Percentiles rank a stretch among this genome's conserved stretches.
Evolutionary conservation across 2,888 invertebrate genomes (phyloP).

Genomic region (Hirtodrosophila cameraria): DNA sequence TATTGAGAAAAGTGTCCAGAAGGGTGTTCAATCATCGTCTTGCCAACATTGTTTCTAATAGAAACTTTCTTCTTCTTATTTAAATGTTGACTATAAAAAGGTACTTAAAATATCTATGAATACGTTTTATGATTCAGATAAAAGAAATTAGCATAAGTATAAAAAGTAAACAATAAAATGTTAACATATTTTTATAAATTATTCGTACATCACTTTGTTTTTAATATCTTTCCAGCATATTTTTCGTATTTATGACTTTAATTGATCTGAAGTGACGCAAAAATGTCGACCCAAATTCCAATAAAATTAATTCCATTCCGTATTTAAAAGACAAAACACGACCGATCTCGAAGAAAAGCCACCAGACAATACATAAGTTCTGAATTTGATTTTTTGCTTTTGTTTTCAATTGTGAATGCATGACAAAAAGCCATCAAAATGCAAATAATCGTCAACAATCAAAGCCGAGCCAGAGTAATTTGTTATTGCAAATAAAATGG

Average conservation of each 20-base stretch:
- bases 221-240: constrained; percentile 1
- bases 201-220: constrained; percentile 1
- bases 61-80: constrained; percentile 1
- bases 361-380: constrained; percentile 2
- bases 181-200: background rate
- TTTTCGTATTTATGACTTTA: constrained; percentile 51
- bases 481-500: constrained; percentile 62
- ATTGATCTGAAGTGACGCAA: constrained; percentile 55
- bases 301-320: constrained; percentile 42
- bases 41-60: too few relatives aligned
- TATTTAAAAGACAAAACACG: constrained; percentile 32
- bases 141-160: constrained; percentile 14
- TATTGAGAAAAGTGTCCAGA: too few relatives aligned
- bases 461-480: constrained; percentile 52
- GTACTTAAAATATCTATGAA: constrained; percentile 2
- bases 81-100: constrained; percentile 1
- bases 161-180: constrained; percentile 23
- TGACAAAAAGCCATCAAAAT: constrained; percentile 65
- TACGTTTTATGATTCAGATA: constrained; percentile 10
- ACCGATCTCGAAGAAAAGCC: constrained; percentile 11
- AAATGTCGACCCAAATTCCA: constrained; percentile 70
- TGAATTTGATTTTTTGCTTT: background rate
- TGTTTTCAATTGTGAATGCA: constrained; percentile 37
- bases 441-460: constrained; percentile 66
- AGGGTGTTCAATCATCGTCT: too few relatives aligned